A percentile compares a stretch with the other conserved stretches of the same genome.
Conservation (phyloP, 53 echinoderm and acorn worm species). For the Henricia sp. region DNA sequence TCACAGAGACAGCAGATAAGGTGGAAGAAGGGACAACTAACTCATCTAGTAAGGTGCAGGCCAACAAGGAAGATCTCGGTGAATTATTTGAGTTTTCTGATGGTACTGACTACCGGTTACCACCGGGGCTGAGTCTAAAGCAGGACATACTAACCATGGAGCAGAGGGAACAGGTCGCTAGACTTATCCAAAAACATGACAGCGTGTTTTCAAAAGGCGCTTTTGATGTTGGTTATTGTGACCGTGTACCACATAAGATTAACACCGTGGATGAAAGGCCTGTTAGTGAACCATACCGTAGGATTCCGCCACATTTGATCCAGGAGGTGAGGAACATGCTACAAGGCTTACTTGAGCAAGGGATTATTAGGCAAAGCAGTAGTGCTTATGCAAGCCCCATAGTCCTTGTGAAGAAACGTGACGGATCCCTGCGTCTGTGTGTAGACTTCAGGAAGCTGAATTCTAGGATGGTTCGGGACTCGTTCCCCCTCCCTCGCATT, state of each 20-base stretch:
- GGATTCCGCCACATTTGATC: no score
- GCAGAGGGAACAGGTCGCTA: conserved; percentile 4
- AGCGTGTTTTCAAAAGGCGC: conserved; percentile 9
- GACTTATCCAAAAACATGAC: conserved; percentile 15
- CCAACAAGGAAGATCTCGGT: no score
- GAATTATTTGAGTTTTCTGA: conserved; percentile 2
- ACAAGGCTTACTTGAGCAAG: conserved; percentile 51
- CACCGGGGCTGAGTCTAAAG: conserved; percentile 14
- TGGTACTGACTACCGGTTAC: conserved; percentile 1
- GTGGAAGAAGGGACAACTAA: no score
- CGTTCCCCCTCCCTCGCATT: conserved; percentile 64
- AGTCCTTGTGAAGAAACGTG: no score
- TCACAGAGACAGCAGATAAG: background rate
- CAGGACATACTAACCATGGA: background rate
- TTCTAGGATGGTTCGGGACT: conserved; percentile 21
- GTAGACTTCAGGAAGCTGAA: conserved; percentile 60
- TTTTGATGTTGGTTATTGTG: conserved; percentile 29
- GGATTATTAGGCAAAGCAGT: conserved; percentile 33
- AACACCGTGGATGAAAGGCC: no score
- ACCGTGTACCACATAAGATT: no score
- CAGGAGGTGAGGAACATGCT: conserved; percentile 43
- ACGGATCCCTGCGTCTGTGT: conserved; percentile 52
- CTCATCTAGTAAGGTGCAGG: no score
- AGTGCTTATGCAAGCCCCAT: conserved; percentile 67
- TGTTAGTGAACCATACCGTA: no score